Evolutionary conservation across 2,113 vertebrate genomes (phyloP).

Genomic region (Ailurus styani): DNA sequence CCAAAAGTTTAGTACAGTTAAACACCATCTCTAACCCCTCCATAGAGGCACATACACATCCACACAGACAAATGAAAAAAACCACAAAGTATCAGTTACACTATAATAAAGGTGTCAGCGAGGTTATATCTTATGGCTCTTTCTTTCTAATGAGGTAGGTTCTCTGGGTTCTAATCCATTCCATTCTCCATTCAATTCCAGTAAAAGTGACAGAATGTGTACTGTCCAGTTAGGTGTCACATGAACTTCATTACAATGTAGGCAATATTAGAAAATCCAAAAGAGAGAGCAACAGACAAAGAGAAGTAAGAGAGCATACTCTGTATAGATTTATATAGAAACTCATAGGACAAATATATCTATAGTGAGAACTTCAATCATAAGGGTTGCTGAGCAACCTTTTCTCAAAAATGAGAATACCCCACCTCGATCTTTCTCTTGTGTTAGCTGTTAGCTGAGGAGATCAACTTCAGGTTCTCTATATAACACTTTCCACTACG

Average conservation of each 20-base stretch:
- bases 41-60: not conserved
- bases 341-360: not conserved
- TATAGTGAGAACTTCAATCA: not conserved
- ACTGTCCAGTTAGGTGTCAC: not conserved
- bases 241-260: not conserved
- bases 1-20: not conserved
- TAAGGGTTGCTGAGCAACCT: not conserved
- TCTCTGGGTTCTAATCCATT: not conserved
- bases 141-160: not conserved
- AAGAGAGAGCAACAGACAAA: not conserved
- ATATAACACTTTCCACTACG: not conserved
- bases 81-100: slow-evolving; percentile 53
- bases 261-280: not conserved
- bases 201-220: not conserved
- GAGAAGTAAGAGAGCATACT: not conserved
- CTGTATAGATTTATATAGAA: not conserved
- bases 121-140: not conserved
- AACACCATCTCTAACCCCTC: not conserved
- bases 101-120: not conserved
- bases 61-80: not conserved
- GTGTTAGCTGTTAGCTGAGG: not conserved
- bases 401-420: not conserved
- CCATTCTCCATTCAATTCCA: not conserved
- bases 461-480: not conserved
- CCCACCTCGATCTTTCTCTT: not conserved